A percentile compares a stretch with the other conserved stretches of the same genome.
phyloP scores from a whole-genome alignment of 2,797 vertebrate genomes.

The Sebastes trivittatus region DNA sequence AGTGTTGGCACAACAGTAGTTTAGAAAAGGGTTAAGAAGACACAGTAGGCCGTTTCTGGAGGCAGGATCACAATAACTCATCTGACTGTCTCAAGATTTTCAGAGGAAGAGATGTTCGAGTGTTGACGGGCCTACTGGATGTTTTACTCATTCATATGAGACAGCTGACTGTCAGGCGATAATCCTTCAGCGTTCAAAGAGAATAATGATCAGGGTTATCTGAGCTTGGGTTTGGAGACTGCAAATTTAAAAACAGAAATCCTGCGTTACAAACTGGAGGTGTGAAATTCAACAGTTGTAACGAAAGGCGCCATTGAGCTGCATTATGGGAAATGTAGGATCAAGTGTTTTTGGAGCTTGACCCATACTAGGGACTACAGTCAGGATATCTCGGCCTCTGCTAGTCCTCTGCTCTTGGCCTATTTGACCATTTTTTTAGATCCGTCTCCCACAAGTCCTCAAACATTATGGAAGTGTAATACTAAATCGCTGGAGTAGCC shows the following conservation, averaged over 20 bases:
- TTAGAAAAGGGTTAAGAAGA: background rate
- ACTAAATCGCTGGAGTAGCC: background rate
- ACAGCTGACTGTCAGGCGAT: background rate
- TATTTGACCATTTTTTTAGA: background rate
- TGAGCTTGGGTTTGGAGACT: background rate
- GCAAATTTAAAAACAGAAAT: background rate
- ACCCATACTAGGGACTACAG: background rate
- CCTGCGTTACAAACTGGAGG: background rate
- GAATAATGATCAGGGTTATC: background rate
- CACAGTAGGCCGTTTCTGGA: background rate
- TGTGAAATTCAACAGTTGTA: background rate
- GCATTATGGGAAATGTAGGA: background rate
- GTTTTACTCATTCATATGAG: constrained; percentile 1
- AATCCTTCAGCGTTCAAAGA: background rate
- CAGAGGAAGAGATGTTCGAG: background rate
- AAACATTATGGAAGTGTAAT: too few species aligned
- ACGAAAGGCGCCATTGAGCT: accelerated
- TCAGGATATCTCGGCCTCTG: background rate
- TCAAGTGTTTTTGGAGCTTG: background rate
- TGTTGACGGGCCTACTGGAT: background rate
- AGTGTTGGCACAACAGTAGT: background rate
- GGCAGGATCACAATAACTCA: background rate
- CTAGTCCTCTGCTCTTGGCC: too few species aligned
- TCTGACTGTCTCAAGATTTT: background rate
- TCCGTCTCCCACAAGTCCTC: too few species aligned